Conservation (phyloP, 2,113 vertebrate genomes). For the Mola mola region DNA sequence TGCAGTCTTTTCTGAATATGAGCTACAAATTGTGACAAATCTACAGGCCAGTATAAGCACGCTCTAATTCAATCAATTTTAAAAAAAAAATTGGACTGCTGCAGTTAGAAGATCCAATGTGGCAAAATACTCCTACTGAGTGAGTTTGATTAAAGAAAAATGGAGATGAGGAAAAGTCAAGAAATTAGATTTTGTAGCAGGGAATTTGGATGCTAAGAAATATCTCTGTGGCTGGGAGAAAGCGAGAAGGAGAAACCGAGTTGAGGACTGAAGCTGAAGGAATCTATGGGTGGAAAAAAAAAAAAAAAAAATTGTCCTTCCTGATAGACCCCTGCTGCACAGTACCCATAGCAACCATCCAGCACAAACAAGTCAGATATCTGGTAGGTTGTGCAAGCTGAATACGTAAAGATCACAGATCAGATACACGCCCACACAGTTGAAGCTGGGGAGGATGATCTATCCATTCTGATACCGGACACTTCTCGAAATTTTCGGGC, state of each 20-base stretch:
- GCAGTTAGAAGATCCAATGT: background rate
- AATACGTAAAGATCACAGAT: constrained; percentile 47
- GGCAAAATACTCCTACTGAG: constrained; percentile 5
- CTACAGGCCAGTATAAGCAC: too few relatives aligned
- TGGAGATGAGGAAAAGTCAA: constrained; percentile 14
- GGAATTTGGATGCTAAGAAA: too few relatives aligned
- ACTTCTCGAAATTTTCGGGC: too few relatives aligned
- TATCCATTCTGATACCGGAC: too few relatives aligned
- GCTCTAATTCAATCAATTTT: too few relatives aligned
- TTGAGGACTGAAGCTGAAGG: constrained; percentile 48
- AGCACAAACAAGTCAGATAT: constrained; percentile 34
- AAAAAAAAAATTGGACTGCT: too few relatives aligned
- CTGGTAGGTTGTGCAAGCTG: too few relatives aligned
- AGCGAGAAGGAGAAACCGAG: too few relatives aligned
- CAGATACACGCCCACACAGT: constrained; percentile 24
- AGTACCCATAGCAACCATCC: constrained; percentile 58
- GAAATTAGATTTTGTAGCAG: constrained; percentile 1
- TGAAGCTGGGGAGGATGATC: background rate
- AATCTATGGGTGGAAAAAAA: constrained; percentile 50
- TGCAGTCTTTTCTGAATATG: too few relatives aligned
- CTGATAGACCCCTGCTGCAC: constrained; percentile 34
- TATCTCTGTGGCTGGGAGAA: constrained; percentile 19
- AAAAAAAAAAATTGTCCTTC: constrained; percentile 15
- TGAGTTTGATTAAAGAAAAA: constrained; percentile 16
- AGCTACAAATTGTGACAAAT: too few relatives aligned